Evolutionary conservation across 37 sponge, comb jelly and placozoan genomes (phyloP).

Genomic region (Ephydatia muelleri): DNA sequence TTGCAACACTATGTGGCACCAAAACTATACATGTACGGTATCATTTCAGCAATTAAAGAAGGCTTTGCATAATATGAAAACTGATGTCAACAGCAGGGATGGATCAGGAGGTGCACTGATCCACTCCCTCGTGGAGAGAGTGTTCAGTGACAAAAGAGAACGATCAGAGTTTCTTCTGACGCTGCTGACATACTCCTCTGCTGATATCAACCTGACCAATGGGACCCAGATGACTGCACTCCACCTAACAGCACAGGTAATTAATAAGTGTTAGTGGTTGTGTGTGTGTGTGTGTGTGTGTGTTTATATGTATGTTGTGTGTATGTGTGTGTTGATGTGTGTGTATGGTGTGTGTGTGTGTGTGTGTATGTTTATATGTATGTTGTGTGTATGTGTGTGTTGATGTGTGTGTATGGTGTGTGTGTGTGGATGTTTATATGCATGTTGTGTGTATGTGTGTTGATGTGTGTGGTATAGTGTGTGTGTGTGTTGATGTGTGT

Average conservation of each 20-base stretch:
- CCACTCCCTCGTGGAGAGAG: constrained; percentile 4
- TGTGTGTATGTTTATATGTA: not conserved
- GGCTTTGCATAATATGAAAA: not conserved
- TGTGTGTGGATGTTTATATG: too few species aligned
- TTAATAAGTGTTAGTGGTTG: not conserved
- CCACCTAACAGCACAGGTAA: constrained; percentile 27
- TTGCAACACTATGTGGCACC: not conserved
- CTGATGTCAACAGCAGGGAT: not conserved
- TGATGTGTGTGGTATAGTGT: too few species aligned
- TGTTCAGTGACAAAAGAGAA: not conserved
- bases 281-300: too few species aligned
- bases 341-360: too few species aligned
- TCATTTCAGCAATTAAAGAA: not conserved
- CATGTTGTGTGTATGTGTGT: too few species aligned
- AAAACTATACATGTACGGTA: not conserved
- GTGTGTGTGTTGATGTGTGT: too few species aligned
- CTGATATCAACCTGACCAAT: not conserved
- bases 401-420: too few species aligned
- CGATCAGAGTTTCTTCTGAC: not conserved
- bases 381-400: too few species aligned
- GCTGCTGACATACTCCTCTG: not conserved
- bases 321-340: too few species aligned
- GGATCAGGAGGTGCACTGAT: not conserved
- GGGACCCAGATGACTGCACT: not conserved
- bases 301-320: too few species aligned